phyloP scores from a whole-genome alignment of 2,113 vertebrate species.

The Perca schrenkii region DNA sequence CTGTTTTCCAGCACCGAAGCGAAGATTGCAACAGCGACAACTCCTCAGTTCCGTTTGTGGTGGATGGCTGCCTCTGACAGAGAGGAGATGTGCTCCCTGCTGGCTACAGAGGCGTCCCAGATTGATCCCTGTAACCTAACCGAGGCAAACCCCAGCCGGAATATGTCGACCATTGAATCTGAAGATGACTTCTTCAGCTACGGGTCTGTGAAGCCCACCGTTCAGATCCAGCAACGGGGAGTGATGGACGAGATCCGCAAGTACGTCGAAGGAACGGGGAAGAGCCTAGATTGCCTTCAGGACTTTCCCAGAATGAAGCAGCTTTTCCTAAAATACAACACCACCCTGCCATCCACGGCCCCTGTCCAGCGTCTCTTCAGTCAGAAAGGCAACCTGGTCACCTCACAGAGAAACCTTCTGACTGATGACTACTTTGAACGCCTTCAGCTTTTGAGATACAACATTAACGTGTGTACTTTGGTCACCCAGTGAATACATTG shows the following conservation, averaged over 20 bases:
- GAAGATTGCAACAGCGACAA: conserved; percentile 78
- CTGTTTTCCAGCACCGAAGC: conserved; percentile 79
- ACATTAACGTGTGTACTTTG: conserved; percentile 71
- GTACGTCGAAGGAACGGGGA: conserved; percentile 79
- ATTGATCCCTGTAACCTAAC: conserved; percentile 61
- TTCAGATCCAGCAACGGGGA: conserved; percentile 67
- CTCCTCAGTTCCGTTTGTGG: conserved; percentile 83
- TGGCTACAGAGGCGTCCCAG: conserved; percentile 76
- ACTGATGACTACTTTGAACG: conserved; percentile 83
- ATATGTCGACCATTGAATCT: conserved; percentile 65
- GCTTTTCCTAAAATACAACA: conserved; percentile 84
- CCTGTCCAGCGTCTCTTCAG: conserved; percentile 83
- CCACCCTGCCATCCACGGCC: conserved; percentile 79
- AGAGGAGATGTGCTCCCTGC: conserved; percentile 76
- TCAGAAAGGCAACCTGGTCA: conserved; percentile 78
- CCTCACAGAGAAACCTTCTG: conserved; percentile 77
- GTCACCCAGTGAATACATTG: conserved; percentile 39
- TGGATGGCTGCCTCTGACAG: conserved; percentile 80
- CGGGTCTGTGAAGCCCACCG: conserved; percentile 60
- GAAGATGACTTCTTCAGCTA: conserved; percentile 84
- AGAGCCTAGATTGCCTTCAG: conserved; percentile 81
- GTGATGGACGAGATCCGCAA: conserved; percentile 77
- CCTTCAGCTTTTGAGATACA: conserved; percentile 82
- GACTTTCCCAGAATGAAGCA: conserved; percentile 82
- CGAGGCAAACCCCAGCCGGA: conserved; percentile 51